These are phyloP conservation scores for Vicugna pacos DNA, from an alignment of 2,113 vertebrate genomes.

Conservation along the genomic window DNA sequence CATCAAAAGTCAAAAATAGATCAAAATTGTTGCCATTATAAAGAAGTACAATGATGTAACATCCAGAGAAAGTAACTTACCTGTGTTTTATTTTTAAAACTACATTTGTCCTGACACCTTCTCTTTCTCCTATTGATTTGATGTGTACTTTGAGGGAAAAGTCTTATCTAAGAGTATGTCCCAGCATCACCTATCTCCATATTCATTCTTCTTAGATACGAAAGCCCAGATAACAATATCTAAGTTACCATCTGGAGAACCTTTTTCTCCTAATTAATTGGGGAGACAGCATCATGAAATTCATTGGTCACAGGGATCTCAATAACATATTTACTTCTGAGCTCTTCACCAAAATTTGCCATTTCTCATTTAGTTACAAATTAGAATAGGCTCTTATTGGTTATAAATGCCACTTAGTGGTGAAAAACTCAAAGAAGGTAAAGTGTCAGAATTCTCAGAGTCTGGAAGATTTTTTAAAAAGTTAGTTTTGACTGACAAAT, in stretches of 20 bases:
- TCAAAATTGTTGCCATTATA: not conserved
- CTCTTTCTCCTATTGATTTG: not conserved
- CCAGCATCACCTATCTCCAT: not conserved
- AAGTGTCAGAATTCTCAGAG: not conserved
- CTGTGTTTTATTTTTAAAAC: not conserved
- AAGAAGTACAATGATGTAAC: not conserved
- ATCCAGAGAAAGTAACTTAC: not conserved
- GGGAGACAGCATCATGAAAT: not conserved
- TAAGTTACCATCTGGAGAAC: not conserved
- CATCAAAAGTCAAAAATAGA: not conserved
- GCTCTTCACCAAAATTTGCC: not conserved
- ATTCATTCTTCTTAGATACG: not conserved
- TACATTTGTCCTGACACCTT: not conserved
- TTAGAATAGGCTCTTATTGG: not conserved
- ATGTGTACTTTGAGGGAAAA: constrained; percentile 3
- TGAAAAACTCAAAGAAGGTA: not conserved
- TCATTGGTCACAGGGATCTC: not conserved
- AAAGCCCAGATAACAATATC: not conserved
- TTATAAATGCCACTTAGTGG: not conserved
- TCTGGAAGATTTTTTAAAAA: not conserved
- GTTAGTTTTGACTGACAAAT: not conserved
- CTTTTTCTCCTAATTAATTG: not conserved
- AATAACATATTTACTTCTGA: not conserved
- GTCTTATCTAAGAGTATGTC: not conserved
- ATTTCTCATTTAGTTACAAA: constrained; percentile 10